phyloP scores from a whole-genome alignment of 1,140 invertebrate genomes.

The Drosophila virilis region DNA sequence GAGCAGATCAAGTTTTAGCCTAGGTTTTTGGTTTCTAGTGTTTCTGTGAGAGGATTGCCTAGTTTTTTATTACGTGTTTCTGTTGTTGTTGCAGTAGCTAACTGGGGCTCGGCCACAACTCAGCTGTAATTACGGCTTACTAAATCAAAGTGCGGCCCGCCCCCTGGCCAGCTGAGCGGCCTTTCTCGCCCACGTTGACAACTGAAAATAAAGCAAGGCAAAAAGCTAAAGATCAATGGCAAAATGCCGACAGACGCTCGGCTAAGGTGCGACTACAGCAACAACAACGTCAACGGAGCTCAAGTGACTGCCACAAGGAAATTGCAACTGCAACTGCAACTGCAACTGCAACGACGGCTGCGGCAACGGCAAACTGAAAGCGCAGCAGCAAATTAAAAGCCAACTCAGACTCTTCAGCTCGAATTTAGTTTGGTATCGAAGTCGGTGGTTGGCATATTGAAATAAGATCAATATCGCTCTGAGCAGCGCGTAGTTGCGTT shows the following conservation, averaged over 20 bases:
- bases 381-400: conserved; percentile 74
- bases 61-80: too few relatives aligned
- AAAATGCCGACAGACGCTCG: conserved; percentile 35
- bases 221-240: conserved; percentile 48
- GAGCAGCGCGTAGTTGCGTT: conserved; percentile 78
- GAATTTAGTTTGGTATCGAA: conserved; percentile 18
- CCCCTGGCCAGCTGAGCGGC: conserved; percentile 2
- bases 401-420: conserved; percentile 23
- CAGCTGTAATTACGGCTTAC: conserved; percentile 51
- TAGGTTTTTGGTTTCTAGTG: background rate
- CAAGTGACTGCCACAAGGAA: conserved; percentile 38
- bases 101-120: conserved; percentile 21
- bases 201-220: conserved; percentile 29
- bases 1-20: too few relatives aligned
- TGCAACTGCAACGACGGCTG: conserved; percentile 1
- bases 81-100: conserved; percentile 24
- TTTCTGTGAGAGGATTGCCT: background rate
- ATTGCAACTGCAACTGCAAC: conserved; percentile 49
- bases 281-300: conserved; percentile 31
- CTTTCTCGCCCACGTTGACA: conserved; percentile 53
- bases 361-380: conserved; percentile 35
- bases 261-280: conserved; percentile 41
- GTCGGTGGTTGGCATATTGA: conserved; percentile 69
- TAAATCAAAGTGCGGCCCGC: conserved; percentile 38
- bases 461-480: conserved; percentile 80